Evolutionary conservation across 1,140 invertebrate species (phyloP), one percentile per base, ranked within the genome.

Genomic region (Bathynomus jamesi): DNA sequence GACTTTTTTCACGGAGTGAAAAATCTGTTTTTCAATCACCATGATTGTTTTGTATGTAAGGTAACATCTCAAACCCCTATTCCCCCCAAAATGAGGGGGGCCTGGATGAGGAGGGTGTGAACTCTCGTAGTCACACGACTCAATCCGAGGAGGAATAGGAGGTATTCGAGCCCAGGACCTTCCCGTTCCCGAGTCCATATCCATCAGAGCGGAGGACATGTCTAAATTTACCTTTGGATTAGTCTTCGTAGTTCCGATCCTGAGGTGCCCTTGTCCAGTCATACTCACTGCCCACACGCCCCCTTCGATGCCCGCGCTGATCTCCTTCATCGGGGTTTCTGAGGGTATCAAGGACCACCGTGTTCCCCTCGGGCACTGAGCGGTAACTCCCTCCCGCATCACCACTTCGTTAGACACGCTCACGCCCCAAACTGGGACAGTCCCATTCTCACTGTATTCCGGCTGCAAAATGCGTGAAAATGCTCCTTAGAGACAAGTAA

Each of bases 211-310:
- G 53, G 53, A 25, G 10, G 25, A 61, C 25, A 61, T 61, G 25
- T 7, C 76, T 68, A 62, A n/a, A n/a, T n/a, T n/a, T n/a, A n/a
- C n/a, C n/a, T 67, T 70, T 60, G 72, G 75, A 74, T 76, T 79
- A 69, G 29, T 75, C 73, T 81, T 81, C 81, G 75, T 76, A 28
- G 80, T 78, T 17, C 79, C 80, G 28, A 80, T 78, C 71, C 80
- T 79, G 68, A 81, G 80, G 81, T 90, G 94, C 5, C 90, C 86
- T 74, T 91, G 91, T 32, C 93, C 93, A 83, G 93, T 93, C 76
- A 87, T 87, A 0, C 90, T 91, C 28, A 93, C 87, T 2, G 89
- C 91, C 93, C 93, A 96, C n/a, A 94, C 87, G 29, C 89, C 85
- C 66, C 87, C 87, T n/a, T 80, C 81, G 24, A 83, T 78, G 46